These are phyloP conservation scores for Melinopterus prodromus DNA, from an alignment of 2,888 invertebrate species.

Conservation along the genomic window DNA sequence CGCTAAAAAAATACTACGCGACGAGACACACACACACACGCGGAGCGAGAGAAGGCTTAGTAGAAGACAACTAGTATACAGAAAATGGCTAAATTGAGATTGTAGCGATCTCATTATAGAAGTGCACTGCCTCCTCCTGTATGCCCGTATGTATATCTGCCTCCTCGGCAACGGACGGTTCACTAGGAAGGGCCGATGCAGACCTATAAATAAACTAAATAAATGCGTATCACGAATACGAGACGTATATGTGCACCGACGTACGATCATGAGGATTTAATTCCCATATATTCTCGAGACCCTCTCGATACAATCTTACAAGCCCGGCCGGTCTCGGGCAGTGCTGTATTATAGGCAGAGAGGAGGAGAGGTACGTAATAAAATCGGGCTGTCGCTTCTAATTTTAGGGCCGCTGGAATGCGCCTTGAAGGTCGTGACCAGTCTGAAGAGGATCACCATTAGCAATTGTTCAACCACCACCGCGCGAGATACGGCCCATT, in stretches of 20 bases:
- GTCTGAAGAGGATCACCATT: background rate
- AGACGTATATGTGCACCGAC: slow-evolving; percentile 28
- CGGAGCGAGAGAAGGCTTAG: background rate
- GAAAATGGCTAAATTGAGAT: slow-evolving; percentile 23
- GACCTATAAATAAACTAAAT: slow-evolving; percentile 37
- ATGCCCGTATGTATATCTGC: background rate
- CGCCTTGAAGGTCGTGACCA: slow-evolving; percentile 25
- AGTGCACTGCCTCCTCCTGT: slow-evolving; percentile 10
- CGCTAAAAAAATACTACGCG: background rate
- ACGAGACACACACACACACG: background rate
- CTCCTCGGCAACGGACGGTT: background rate
- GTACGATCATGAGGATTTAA: slow-evolving; percentile 24
- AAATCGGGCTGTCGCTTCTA: slow-evolving; percentile 23
- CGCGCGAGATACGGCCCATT: background rate
- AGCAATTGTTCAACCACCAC: background rate
- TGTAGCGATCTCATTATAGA: slow-evolving; percentile 17
- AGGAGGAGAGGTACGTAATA: slow-evolving; percentile 21
- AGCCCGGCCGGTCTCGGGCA: slow-evolving; percentile 12
- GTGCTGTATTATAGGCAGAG: slow-evolving; percentile 24
- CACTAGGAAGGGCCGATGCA: slow-evolving; percentile 32
- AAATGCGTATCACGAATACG: slow-evolving; percentile 40
- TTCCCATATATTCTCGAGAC: slow-evolving; percentile 23
- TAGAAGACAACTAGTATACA: background rate
- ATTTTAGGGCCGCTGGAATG: slow-evolving; percentile 22
- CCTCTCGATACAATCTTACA: slow-evolving; percentile 24